A percentile compares a stretch with the other conserved stretches of the same genome.
These are phyloP conservation scores for Nephrotoma flavescens DNA, from an alignment of 2,888 invertebrate species.

Conservation along the genomic window DNA sequence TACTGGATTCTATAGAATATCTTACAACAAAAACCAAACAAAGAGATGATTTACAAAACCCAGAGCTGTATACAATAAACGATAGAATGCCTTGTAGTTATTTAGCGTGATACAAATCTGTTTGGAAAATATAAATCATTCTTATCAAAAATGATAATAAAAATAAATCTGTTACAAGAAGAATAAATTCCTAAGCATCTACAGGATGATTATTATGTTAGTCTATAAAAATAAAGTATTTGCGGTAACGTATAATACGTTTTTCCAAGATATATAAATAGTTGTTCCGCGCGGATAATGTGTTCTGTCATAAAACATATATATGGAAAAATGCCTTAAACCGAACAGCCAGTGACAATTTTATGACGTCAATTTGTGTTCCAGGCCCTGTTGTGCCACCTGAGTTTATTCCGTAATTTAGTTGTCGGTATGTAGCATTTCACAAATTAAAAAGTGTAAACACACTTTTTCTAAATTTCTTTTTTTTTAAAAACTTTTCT, in stretches of 20 bases:
- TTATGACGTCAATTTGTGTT: too few species aligned
- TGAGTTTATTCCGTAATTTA: too few species aligned
- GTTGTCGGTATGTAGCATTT: too few species aligned
- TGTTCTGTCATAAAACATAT: too few species aligned
- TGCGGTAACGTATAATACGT: background rate
- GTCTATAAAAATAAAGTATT: background rate
- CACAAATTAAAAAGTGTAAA: too few species aligned
- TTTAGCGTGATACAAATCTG: constrained; percentile 8
- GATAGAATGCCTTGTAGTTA: background rate
- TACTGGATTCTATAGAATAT: background rate
- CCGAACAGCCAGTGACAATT: too few species aligned
- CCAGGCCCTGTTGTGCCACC: too few species aligned
- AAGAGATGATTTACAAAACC: constrained; percentile 7
- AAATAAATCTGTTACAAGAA: background rate
- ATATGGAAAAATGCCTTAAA: too few species aligned
- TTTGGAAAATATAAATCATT: background rate
- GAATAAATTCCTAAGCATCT: background rate
- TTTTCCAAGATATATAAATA: too few species aligned
- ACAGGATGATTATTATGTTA: background rate
- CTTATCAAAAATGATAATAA: background rate
- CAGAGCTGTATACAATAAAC: background rate
- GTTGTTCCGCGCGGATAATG: too few species aligned
- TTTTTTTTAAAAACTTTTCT: too few species aligned
- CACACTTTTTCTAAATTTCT: too few species aligned
- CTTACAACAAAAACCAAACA: constrained; percentile 6